These are phyloP conservation scores for Chaetops frenatus DNA, from an alignment of 2,113 vertebrate species.

Conservation along the genomic window DNA sequence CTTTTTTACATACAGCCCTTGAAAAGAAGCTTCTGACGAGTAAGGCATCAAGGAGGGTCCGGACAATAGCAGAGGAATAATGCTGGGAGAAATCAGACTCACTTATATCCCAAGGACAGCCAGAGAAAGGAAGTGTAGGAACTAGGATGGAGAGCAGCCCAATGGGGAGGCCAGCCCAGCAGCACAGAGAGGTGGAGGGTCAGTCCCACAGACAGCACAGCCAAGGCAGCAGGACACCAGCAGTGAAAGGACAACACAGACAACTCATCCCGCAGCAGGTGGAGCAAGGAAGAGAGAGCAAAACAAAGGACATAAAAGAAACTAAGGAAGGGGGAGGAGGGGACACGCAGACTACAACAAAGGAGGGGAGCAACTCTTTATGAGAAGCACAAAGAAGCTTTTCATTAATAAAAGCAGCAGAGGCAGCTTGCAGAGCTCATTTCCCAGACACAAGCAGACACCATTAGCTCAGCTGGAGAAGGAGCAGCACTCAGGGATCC, in stretches of 20 bases:
- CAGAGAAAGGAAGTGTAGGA: not conserved
- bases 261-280: not conserved
- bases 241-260: not conserved
- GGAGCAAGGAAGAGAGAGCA: not conserved
- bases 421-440: not conserved
- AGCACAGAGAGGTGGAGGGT: not conserved
- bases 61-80: not conserved
- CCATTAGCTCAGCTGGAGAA: not conserved
- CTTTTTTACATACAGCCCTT: not conserved
- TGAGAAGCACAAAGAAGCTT: conserved; percentile 18
- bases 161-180: not conserved
- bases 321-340: not conserved
- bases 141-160: not conserved
- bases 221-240: not conserved
- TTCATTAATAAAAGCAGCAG: not conserved
- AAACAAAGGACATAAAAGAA: not conserved
- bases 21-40: not conserved
- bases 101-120: not conserved
- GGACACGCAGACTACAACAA: not conserved
- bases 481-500: not conserved
- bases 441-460: not conserved
- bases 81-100: not conserved
- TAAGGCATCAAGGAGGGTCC: not conserved
- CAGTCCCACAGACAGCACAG: not conserved
- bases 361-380: not conserved